phyloP scores from a whole-genome alignment of 2,797 vertebrate species.

The Ataeniobius toweri region DNA sequence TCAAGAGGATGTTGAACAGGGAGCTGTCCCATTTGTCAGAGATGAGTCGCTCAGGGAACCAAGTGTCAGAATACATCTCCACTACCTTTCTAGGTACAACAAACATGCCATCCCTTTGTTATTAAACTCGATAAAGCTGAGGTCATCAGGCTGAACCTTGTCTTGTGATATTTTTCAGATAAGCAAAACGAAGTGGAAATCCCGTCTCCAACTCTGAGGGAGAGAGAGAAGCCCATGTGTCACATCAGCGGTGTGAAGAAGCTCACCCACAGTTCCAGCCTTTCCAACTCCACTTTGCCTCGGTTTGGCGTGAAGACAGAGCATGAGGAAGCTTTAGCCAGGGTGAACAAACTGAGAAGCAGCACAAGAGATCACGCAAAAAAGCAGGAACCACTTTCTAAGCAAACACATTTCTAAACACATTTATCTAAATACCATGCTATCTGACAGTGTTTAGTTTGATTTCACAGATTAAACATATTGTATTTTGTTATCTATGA shows the following conservation, averaged over 20 bases:
- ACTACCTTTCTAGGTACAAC: constrained; percentile 92
- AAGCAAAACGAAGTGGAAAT: constrained; percentile 96
- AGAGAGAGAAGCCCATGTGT: constrained; percentile 90
- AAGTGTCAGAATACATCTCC: constrained; percentile 97
- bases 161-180: constrained; percentile 75
- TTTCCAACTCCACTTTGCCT: constrained; percentile 84
- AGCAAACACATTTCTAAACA: not conserved
- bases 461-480: not conserved
- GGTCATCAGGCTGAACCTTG: constrained; percentile 35
- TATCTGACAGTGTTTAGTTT: not conserved
- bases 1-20: constrained; percentile 96
- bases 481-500: not conserved
- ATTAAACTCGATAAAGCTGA: not conserved
- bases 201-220: constrained; percentile 87
- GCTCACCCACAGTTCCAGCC: constrained; percentile 85
- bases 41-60: constrained; percentile 96
- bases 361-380: not conserved
- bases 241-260: constrained; percentile 93
- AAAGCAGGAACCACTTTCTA: not conserved
- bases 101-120: constrained; percentile 9
- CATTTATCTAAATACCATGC: not conserved
- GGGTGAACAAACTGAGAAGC: constrained; percentile 72
- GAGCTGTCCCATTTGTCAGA: constrained; percentile 94
- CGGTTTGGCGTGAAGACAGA: constrained; percentile 91
- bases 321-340: constrained; percentile 88